phyloP scores from a whole-genome alignment of 1,140 invertebrate genomes.

The Arctopsyche grandis region DNA sequence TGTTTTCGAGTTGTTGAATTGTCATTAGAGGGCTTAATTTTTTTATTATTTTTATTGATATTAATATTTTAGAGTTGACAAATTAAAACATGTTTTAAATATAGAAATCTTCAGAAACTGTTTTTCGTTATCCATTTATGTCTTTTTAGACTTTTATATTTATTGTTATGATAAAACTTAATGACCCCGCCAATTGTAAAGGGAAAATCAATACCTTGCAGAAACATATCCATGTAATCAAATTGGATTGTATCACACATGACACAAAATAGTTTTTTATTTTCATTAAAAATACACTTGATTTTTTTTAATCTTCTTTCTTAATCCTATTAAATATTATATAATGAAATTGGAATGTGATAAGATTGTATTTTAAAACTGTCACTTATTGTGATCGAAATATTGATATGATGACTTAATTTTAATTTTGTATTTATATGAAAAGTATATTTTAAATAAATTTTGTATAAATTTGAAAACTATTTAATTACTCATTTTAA shows the following conservation, averaged over 20 bases:
- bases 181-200: too few relatives aligned
- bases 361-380: constrained; percentile 18
- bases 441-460: constrained; percentile 28
- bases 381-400: constrained; percentile 35
- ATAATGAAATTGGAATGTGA: constrained; percentile 14
- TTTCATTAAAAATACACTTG: background rate
- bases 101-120: too few relatives aligned
- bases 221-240: background rate
- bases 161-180: too few relatives aligned
- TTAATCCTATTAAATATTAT: background rate
- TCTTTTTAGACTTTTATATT: too few relatives aligned
- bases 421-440: constrained; percentile 20
- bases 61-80: background rate
- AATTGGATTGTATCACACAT: background rate
- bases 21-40: too few relatives aligned
- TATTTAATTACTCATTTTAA: too few relatives aligned
- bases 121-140: too few relatives aligned
- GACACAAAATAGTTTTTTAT: background rate
- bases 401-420: constrained; percentile 14
- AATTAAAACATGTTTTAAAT: background rate
- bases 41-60: too few relatives aligned
- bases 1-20: too few relatives aligned
- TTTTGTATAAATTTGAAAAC: background rate
- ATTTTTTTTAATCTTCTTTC: background rate
- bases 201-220: too few relatives aligned